Evolutionary conservation across 2,797 vertebrate species (phyloP).

Genomic region (Hippopotamyrus pictus): DNA sequence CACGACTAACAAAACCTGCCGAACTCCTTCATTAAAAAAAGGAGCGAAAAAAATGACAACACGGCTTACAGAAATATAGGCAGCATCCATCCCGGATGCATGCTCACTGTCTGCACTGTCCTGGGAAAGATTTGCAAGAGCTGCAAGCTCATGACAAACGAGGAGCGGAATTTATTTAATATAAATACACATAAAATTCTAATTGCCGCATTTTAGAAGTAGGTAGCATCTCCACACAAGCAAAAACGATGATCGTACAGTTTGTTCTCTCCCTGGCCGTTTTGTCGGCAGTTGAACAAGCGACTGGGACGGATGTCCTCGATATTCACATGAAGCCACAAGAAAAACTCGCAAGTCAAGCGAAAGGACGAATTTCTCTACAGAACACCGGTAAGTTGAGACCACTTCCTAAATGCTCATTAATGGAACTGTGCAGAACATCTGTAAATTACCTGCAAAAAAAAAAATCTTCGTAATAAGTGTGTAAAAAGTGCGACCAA

Average conservation of each 20-base stretch:
- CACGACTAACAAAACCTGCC: conserved; percentile 71
- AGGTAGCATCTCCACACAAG: conserved; percentile 4
- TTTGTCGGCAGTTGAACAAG: conserved; percentile 52
- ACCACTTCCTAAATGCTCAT: background rate
- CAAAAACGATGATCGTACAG: conserved; percentile 50
- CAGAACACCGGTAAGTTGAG: conserved; percentile 77
- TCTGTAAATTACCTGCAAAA: background rate
- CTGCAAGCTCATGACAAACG: conserved; percentile 37
- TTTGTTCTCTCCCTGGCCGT: conserved; percentile 50
- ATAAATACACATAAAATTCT: background rate
- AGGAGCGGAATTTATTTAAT: conserved; percentile 18
- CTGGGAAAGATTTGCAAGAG: conserved; percentile 48
- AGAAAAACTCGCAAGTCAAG: conserved; percentile 54
- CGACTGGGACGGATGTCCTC: conserved; percentile 58
- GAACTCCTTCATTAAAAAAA: conserved; percentile 69
- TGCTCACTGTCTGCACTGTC: conserved; percentile 49
- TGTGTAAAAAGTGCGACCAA: background rate
- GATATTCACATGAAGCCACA: conserved; percentile 63
- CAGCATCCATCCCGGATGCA: conserved; percentile 50
- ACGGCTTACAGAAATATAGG: conserved; percentile 62
- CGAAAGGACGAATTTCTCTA: conserved; percentile 77
- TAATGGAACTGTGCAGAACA: background rate
- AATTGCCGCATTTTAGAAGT: background rate
- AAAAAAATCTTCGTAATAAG: background rate
- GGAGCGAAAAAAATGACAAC: conserved; percentile 56